A percentile compares a stretch with the other conserved stretches of the same genome.
Evolutionary conservation across 2,888 invertebrate genomes (phyloP).

Genomic region (Furcula furcula): DNA sequence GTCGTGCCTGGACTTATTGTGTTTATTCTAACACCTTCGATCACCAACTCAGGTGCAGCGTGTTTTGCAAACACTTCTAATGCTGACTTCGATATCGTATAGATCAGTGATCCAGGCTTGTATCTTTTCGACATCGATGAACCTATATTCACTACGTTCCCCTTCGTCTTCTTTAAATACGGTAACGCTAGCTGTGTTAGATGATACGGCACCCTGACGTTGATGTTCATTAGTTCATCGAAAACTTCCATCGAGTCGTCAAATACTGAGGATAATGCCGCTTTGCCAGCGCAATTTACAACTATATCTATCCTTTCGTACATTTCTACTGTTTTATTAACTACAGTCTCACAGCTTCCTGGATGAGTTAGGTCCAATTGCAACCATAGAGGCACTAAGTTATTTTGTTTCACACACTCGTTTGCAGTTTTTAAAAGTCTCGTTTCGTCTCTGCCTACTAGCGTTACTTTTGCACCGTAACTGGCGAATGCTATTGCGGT

Average conservation of each 20-base stretch:
- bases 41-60: constrained; percentile 41
- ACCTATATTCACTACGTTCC: constrained; percentile 49
- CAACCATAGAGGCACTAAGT: constrained; percentile 30
- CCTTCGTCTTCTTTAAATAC: constrained; percentile 45
- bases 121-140: constrained; percentile 38
- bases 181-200: constrained; percentile 45
- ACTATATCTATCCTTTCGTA: constrained; percentile 47
- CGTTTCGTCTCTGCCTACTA: constrained; percentile 43
- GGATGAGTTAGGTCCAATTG: constrained; percentile 35
- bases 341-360: constrained; percentile 40
- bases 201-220: constrained; percentile 46
- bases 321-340: constrained; percentile 40
- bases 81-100: constrained; percentile 42
- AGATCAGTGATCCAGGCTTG: constrained; percentile 41
- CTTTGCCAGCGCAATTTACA: constrained; percentile 47
- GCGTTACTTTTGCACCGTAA: constrained; percentile 39
- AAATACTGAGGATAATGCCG: constrained; percentile 36
- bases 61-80: constrained; percentile 41
- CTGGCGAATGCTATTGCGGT: constrained; percentile 40
- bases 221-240: constrained; percentile 49
- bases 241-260: constrained; percentile 42
- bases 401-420: constrained; percentile 31
- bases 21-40: constrained; percentile 49
- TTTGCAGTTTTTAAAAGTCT: constrained; percentile 36
- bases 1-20: constrained; percentile 46